phyloP scores from a whole-genome alignment of 1,140 invertebrate genomes.

The Forficula auricularia region DNA sequence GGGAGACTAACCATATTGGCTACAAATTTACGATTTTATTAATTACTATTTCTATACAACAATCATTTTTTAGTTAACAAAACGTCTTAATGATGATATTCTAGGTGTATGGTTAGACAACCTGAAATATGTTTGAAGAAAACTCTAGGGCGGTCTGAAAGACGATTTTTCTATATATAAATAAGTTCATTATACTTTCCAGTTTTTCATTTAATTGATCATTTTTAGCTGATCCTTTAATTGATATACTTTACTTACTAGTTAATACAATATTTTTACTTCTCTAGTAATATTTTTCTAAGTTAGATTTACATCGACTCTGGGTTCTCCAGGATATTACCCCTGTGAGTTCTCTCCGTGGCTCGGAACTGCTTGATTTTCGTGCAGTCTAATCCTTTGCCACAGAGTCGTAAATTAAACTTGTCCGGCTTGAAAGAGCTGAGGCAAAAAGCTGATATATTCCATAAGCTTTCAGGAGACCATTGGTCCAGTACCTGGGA shows the following conservation, averaged over 20 bases:
- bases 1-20: conserved; percentile 49
- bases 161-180: no score
- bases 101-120: no score
- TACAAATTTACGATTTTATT: conserved; percentile 26
- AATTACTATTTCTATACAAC: no score
- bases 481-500: conserved; percentile 40
- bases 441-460: conserved; percentile 42
- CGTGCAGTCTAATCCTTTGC: conserved; percentile 14
- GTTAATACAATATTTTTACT: conserved; percentile 3
- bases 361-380: conserved; percentile 8
- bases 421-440: conserved; percentile 25
- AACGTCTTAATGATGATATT: no score
- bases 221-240: no score
- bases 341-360: conserved; percentile 1
- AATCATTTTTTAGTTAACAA: conserved; percentile 42
- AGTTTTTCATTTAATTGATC: conserved; percentile 2
- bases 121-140: no score
- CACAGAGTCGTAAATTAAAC: conserved; percentile 38
- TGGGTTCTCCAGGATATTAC: neutral
- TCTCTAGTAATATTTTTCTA: conserved; percentile 69
- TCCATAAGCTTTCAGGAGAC: conserved; percentile 48
- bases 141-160: no score
- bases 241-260: conserved; percentile 10
- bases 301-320: neutral
- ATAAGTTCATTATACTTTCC: no score